Base-by-base conservation (phyloP, 2,113 vertebrate species). In the Plectropomus leopardus region DNA sequence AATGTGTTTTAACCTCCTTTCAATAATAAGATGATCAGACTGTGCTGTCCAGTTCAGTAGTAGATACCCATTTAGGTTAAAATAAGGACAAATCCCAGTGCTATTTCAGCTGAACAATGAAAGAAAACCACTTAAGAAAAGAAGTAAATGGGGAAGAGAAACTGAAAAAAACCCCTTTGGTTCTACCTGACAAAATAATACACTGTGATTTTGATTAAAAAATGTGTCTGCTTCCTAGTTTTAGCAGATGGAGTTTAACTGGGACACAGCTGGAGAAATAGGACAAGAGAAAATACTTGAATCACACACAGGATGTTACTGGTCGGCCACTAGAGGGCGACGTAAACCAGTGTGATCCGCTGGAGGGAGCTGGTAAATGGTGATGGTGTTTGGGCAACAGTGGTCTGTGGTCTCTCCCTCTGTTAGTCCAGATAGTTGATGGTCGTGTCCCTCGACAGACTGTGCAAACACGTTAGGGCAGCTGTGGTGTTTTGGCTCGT, bases 311-410 rank as follows among this genome's bases (percentile, higher is more conserved):
- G 2, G 9, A 4, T 80, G 36, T 51, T 44, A 34, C 10, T 13
- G n/a, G 1, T 1, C 14, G 11, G 57, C 83, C 89, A 86, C 73
- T 61, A 85, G 88, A 64, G 81, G 85, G 83, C 47, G 32, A 55
- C 2, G 30, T 86, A 30, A 70, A 63, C 68, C 61, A 45, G 48
- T 40, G 51, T 28, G 65, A 40, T 26, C 42, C 73, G n/a, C 4
- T 48, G n/a, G 4, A 4, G 32, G 15, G 0, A 44, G 58, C 19
- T 3, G 0, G 19, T 32, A 7, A 0, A 10, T 15, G 78, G 17
- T 30, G 50, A 44, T 16, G 23, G 7, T 36, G 26, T 57, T 15
- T 26, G 65, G 23, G 44, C 65, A 64, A 61, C 30, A 55, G 72
- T 15, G 36, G 68, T 77, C 80, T 75, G 59, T 42, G 50, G 77